phyloP scores from a whole-genome alignment of 2,113 vertebrate species.

The Campylorhamphus procurvoides region DNA sequence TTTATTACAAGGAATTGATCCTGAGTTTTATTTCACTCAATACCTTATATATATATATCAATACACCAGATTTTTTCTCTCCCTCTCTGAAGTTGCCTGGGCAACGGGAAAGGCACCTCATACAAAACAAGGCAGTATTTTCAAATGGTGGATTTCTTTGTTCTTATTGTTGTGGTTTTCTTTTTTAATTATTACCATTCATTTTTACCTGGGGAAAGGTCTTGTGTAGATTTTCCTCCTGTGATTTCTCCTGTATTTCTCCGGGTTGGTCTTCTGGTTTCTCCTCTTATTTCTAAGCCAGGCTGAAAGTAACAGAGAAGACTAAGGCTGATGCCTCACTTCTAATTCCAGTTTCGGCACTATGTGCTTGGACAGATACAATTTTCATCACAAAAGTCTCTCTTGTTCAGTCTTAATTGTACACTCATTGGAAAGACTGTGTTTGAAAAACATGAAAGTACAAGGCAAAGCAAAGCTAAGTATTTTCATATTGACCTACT shows the following conservation, averaged over 20 bases:
- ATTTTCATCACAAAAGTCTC: background rate
- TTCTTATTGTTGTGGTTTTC: background rate
- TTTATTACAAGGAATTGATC: background rate
- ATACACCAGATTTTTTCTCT: background rate
- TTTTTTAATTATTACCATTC: background rate
- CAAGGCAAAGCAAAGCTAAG: background rate
- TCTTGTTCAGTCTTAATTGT: background rate
- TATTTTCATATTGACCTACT: background rate
- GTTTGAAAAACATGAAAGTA: background rate
- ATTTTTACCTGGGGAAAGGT: background rate
- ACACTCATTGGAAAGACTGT: background rate
- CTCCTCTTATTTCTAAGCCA: background rate
- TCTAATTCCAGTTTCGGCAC: background rate
- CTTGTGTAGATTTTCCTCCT: background rate
- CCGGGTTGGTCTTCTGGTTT: background rate
- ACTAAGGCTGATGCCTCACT: background rate
- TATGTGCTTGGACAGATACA: accelerated
- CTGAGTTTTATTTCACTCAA: background rate
- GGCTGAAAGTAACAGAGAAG: background rate
- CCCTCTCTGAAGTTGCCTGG: background rate
- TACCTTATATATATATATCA: background rate
- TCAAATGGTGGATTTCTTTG: accelerated
- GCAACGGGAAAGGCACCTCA: background rate
- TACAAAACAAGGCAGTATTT: background rate
- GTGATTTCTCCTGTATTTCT: background rate